Base-by-base conservation (phyloP, 2,797 vertebrate genomes). In the Spea hammondii region DNA sequence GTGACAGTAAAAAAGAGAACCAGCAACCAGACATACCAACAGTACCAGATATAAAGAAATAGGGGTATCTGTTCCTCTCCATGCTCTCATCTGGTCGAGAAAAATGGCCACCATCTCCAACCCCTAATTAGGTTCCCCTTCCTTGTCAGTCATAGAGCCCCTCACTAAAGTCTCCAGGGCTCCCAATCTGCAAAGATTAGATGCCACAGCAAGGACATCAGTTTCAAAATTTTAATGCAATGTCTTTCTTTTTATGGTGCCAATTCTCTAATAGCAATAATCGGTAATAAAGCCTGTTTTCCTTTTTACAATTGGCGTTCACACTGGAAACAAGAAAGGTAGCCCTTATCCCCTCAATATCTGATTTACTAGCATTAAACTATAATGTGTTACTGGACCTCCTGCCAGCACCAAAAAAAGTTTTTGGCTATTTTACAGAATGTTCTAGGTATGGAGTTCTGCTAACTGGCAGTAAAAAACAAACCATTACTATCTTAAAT, bases 401-500 rank as follows among this genome's bases (percentile, higher is more conserved):
- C 70, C 70, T 54, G 53, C 54, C 70, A 14, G n/a, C 70, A 14
- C 5, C 2, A 54, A 17, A 8, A 70, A 14, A 51, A 64, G 13
- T 51, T n/a, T 45, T 48, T 73, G 59, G 57, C 14, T 9, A 48
- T 62, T 60, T 60, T 64, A 73, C 14, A 73, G 46, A 59, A 73
- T 64, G 46, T 60, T 50, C 57, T 5, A 32, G 48, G 44, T 64
- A 32, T 48, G 13, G 12, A 73, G 59, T n/a, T 73, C 53, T 49
- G 17, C 49, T 60, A 48, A 48, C 45, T 60, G 59, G 47, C 46
- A 73, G n/a, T 9, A n/a, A 64, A 32, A 55, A 32, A 73, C 59
- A 73, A 50, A n/a, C 32, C 12, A 49, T 73, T 64, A 44, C 32
- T 64, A 64, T 62, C 47, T 73, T 4, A 73, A 73, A 73, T 73